Base-by-base conservation (phyloP, 2,888 invertebrate genomes). In the Agrotis puta region DNA sequence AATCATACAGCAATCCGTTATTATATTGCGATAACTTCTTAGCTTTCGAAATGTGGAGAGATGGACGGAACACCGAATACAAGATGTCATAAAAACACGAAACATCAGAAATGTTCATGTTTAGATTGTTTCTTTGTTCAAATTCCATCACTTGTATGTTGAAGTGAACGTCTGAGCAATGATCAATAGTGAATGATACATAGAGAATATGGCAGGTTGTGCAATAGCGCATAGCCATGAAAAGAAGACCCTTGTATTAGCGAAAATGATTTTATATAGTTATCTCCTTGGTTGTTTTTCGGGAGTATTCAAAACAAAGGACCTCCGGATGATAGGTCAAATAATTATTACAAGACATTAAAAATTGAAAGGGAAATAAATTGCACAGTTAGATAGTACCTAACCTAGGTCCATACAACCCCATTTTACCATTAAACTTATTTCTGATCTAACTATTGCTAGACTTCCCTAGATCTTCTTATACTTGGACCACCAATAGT, bases 21-120 rank as follows among this genome's bases (percentile, higher is more conserved):
- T 57, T 74, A 33, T n/a, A 51, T n/a, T 45, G n/a, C 39, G 61
- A 33, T n/a, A 20, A 50, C 62, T 48, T 62, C 56, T 51, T n/a
- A 39, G 50, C 56, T 70, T 70, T 77, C 51, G n/a, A 77, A 62
- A 77, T 62, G 20, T 50, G 7, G 4, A 14, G 43, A 45, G n/a
- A 14, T 45, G 43, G 7, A 14, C 4, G 14, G 5, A 43, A 3
- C 33, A 48, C 43, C 18, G 11, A 48, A n/a, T 43, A 22, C 45
- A 64, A 33, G 18, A 51, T 3, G 39, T 48, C 47, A 48, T 6
- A 27, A 14, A 70, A 69, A 56, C 2, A 70, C 47, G 58, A 20
- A 48, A 9, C 3, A 54, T 16, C 7, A 24, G 5, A 18, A 16
- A 43, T n/a, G 18, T 54, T 20, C 7, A 20, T 14, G 11, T 3